A percentile compares a stretch with the other conserved stretches of the same genome.
These are phyloP conservation scores for Rhinatrema bivittatum DNA, from an alignment of 2,797 vertebrate species.

Conservation along the genomic window DNA sequence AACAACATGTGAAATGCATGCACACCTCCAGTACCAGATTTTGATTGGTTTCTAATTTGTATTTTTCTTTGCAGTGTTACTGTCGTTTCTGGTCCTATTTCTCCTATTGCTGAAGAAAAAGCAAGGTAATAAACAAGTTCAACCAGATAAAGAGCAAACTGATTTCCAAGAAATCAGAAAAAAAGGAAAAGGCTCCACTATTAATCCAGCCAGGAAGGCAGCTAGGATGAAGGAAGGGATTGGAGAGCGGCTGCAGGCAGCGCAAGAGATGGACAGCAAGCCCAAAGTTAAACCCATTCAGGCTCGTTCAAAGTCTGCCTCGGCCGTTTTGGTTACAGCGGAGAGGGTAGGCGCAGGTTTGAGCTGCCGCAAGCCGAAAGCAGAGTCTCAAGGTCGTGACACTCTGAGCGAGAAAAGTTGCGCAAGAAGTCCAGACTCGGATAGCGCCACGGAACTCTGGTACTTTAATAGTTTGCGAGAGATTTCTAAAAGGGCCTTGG, in stretches of 20 bases:
- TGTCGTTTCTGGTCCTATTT: constrained; percentile 36
- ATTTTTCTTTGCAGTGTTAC: constrained; percentile 34
- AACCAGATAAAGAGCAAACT: not conserved
- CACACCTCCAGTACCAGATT: too few species aligned
- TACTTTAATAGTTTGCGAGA: not conserved
- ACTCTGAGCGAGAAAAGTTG: too few species aligned
- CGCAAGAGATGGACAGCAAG: fast-evolving
- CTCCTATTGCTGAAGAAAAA: constrained; percentile 40
- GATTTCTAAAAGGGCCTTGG: fast-evolving
- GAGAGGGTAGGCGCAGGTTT: not conserved
- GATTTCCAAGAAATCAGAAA: not conserved
- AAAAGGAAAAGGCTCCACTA: not conserved
- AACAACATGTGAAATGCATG: too few species aligned
- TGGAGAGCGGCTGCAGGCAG: not conserved
- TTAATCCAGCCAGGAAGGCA: not conserved
- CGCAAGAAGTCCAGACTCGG: too few species aligned
- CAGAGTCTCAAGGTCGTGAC: fast-evolving
- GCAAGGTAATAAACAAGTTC: constrained; percentile 32
- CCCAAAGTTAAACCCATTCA: not conserved
- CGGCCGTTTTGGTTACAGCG: constrained; percentile 38
- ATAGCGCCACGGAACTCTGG: not conserved
- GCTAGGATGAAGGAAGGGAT: not conserved
- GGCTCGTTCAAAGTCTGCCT: constrained; percentile 52
- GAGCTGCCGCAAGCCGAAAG: not conserved
- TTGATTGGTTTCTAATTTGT: too few species aligned